A percentile compares a stretch with the other conserved stretches of the same genome.
phyloP scores from a whole-genome alignment of 2,888 invertebrate genomes.

The Philereme vetulata region DNA sequence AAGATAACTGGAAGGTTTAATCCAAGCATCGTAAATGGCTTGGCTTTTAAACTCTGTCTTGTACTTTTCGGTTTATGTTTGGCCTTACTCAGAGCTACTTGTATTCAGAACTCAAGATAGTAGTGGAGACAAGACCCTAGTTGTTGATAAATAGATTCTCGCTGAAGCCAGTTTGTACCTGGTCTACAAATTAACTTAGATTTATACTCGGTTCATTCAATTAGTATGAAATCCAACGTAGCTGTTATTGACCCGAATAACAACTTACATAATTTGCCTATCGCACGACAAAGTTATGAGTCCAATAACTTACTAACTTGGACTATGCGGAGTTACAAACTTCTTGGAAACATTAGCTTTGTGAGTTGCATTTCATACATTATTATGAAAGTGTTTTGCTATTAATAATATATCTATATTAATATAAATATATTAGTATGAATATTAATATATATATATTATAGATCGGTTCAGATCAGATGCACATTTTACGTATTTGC shows the following conservation, averaged over 20 bases:
- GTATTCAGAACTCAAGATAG: too few relatives aligned
- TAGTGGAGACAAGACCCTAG: too few relatives aligned
- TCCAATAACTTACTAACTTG: slow-evolving; percentile 41
- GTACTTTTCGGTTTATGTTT: too few relatives aligned
- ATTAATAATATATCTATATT: too few relatives aligned
- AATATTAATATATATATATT: too few relatives aligned
- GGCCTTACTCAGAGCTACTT: too few relatives aligned
- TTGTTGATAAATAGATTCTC: neutral
- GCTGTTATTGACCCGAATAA: slow-evolving; percentile 30
- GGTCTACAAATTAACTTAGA: neutral
- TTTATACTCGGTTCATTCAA: slow-evolving; percentile 14
- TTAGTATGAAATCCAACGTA: slow-evolving; percentile 19
- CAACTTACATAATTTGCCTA: slow-evolving; percentile 32
- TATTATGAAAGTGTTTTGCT: slow-evolving; percentile 2
- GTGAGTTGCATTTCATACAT: slow-evolving; percentile 18
- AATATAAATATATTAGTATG: too few relatives aligned
- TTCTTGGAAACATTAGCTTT: slow-evolving; percentile 31
- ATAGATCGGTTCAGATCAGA: too few relatives aligned
- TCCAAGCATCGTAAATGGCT: too few relatives aligned
- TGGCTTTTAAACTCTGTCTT: too few relatives aligned
- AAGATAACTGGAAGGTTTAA: too few relatives aligned
- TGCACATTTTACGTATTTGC: too few relatives aligned
- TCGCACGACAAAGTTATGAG: slow-evolving; percentile 41
- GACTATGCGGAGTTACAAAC: slow-evolving; percentile 21
- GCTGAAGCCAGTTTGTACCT: neutral